phyloP scores from a whole-genome alignment of 2,888 invertebrate species.

The Nesidiocoris tenuis region DNA sequence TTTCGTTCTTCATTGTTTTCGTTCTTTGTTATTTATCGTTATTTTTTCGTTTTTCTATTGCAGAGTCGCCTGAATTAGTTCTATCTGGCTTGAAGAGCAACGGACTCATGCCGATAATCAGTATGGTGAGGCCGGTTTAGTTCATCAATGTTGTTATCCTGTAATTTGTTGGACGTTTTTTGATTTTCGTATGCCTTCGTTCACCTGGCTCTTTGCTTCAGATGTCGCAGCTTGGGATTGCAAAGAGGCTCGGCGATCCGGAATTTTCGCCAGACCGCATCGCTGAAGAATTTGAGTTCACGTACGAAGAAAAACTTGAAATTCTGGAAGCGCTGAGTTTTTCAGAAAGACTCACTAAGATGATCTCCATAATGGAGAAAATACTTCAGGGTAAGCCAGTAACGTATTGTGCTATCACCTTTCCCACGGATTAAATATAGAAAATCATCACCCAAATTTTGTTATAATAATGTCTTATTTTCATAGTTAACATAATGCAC shows the following conservation, averaged over 20 bases:
- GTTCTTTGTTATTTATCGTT: too few species aligned
- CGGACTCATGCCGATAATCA: not conserved
- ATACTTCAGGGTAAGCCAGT: constrained; percentile 52
- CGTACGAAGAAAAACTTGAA: constrained; percentile 56
- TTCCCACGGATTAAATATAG: too few species aligned
- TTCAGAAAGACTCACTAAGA: constrained; percentile 56
- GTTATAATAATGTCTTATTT: too few species aligned
- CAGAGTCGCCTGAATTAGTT: constrained; percentile 23
- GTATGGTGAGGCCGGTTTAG: too few species aligned
- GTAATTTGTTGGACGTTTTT: too few species aligned
- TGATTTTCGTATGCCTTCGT: not conserved
- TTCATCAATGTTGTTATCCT: too few species aligned
- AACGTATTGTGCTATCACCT: not conserved
- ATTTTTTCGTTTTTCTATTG: constrained; percentile 10
- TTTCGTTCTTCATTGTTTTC: too few species aligned
- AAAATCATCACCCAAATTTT: too few species aligned
- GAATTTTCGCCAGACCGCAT: constrained; percentile 32
- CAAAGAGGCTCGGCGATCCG: not conserved
- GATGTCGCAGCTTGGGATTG: not conserved
- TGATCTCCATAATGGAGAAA: constrained; percentile 55
- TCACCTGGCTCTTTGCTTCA: too few species aligned
- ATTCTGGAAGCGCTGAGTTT: constrained; percentile 57
- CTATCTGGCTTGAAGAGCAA: not conserved
- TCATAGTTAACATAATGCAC: too few species aligned
- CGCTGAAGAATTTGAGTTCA: constrained; percentile 55